Conservation (phyloP, 2,888 invertebrate species). For the Tenthredo distinguenda region DNA sequence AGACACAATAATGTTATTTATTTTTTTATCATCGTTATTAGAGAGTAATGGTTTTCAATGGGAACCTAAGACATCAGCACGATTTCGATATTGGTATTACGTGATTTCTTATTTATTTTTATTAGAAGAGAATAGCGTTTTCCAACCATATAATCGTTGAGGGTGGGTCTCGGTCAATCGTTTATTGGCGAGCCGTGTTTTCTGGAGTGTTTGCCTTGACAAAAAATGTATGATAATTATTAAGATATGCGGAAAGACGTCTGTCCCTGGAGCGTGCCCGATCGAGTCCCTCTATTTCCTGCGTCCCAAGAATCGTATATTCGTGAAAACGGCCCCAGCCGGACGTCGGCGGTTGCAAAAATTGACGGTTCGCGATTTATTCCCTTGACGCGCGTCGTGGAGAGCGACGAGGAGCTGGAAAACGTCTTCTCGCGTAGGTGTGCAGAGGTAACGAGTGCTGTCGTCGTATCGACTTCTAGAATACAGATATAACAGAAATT, state of each 20-base stretch:
- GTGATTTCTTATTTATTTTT: too few species aligned
- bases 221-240: background rate
- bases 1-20: background rate
- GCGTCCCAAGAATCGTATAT: slow-evolving; percentile 83
- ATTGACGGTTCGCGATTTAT: slow-evolving; percentile 79
- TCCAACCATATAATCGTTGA: background rate
- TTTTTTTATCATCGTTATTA: background rate
- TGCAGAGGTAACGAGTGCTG: slow-evolving; percentile 80
- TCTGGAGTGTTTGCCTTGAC: background rate
- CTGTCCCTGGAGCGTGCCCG: background rate
- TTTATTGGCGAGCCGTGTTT: background rate
- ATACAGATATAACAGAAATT: slow-evolving; percentile 23
- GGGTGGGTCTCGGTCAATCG: background rate
- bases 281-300: slow-evolving; percentile 64
- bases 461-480: slow-evolving; percentile 79
- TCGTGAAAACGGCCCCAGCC: slow-evolving; percentile 82
- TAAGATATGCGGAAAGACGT: slow-evolving; percentile 19
- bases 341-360: slow-evolving; percentile 84
- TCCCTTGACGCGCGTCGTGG: slow-evolving; percentile 82
- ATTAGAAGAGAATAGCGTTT: too few species aligned
- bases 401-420: slow-evolving; percentile 82
- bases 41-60: background rate
- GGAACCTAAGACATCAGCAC: too few species aligned
- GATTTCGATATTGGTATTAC: too few species aligned
- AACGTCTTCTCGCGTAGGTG: slow-evolving; percentile 83